Conservation (phyloP, 2,113 vertebrate species). For the Puffinus mauretanicus region DNA sequence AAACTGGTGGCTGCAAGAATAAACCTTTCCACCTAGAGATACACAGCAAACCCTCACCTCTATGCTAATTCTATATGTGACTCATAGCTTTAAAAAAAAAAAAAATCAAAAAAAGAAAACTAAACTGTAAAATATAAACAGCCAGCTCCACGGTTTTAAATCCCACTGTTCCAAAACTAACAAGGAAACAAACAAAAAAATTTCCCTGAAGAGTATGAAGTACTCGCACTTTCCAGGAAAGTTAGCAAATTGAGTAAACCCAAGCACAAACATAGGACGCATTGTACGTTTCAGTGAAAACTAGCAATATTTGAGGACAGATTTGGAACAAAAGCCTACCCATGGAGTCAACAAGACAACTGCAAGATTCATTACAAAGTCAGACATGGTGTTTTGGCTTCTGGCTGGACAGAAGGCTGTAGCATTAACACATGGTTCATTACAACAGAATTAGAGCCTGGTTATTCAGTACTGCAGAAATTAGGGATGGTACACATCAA, state of each 20-base stretch:
- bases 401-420: slow-evolving; percentile 47
- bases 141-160: background rate
- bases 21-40: background rate
- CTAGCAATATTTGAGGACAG: background rate
- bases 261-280: background rate
- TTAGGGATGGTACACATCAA: slow-evolving; percentile 57
- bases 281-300: background rate
- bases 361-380: slow-evolving; percentile 63
- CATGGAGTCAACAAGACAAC: background rate
- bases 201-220: background rate
- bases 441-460: slow-evolving; percentile 40
- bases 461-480: slow-evolving; percentile 21
- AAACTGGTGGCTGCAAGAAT: background rate
- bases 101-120: background rate
- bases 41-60: background rate
- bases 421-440: slow-evolving; percentile 57
- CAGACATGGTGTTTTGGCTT: slow-evolving; percentile 47
- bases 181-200: background rate
- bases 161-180: background rate
- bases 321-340: slow-evolving; percentile 43
- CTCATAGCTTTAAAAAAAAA: background rate
- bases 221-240: background rate
- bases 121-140: background rate
- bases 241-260: background rate
- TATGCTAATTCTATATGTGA: background rate